Conservation (phyloP, 1,140 invertebrate genomes). For the Drosophila mojavensis region DNA sequence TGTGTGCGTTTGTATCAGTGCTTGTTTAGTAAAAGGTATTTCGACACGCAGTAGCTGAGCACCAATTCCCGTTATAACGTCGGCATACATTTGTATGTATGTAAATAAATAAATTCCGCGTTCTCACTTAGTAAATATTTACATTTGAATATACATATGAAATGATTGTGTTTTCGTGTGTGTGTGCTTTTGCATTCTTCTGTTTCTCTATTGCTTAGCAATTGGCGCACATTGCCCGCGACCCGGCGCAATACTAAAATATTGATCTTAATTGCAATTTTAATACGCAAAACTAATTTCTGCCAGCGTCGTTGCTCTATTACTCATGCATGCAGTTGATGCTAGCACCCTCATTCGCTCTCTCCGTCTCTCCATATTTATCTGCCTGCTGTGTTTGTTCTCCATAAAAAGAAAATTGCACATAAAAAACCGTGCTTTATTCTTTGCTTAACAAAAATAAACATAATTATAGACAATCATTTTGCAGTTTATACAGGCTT, state of each 20-base stretch:
- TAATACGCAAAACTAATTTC: conserved; percentile 27
- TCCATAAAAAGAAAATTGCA: no score
- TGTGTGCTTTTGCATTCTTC: conserved; percentile 24
- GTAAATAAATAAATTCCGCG: conserved; percentile 59
- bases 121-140: conserved; percentile 32
- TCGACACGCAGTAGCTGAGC: conserved; percentile 57
- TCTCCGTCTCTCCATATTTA: not conserved
- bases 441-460: no score
- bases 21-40: conserved; percentile 68
- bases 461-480: no score
- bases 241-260: conserved; percentile 63
- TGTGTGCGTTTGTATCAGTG: conserved; percentile 24
- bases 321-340: conserved; percentile 57
- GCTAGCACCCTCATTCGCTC: no score
- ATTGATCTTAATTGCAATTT: conserved; percentile 71
- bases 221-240: conserved; percentile 38
- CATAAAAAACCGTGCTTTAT: no score
- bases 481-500: no score
- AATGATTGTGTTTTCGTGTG: conserved; percentile 6
- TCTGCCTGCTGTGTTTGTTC: not conserved
- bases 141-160: conserved; percentile 2
- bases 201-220: conserved; percentile 59
- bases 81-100: conserved; percentile 30
- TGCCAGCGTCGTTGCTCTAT: conserved; percentile 35
- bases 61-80: conserved; percentile 54